Conservation (phyloP, 1,140 invertebrate genomes). For the Lordiphosa clarofinis region DNA sequence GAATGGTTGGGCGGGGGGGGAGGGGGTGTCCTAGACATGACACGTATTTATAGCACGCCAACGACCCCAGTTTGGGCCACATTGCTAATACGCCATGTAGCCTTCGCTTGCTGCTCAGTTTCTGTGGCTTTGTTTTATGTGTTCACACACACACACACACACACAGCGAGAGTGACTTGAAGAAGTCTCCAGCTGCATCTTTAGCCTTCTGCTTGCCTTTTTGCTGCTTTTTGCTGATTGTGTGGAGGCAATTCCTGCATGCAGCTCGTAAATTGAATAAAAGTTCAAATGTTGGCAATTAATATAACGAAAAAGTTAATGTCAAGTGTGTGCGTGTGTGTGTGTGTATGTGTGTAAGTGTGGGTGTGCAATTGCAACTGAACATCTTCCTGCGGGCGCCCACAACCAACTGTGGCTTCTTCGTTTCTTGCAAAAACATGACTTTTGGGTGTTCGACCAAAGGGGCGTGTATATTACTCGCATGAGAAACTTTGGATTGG, state of each 20-base stretch:
- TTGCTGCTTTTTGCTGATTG: slow-evolving; percentile 55
- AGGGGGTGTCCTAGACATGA: slow-evolving; percentile 47
- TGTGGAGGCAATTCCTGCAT: slow-evolving; percentile 42
- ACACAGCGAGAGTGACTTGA: slow-evolving; percentile 23
- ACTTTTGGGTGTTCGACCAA: too few species aligned
- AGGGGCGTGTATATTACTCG: too few species aligned
- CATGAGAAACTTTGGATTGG: too few species aligned
- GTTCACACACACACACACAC: slow-evolving; percentile 15
- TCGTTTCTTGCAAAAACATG: slow-evolving; percentile 1
- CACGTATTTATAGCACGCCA: slow-evolving; percentile 69
- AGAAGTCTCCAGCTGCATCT: slow-evolving; percentile 44
- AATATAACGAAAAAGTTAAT: slow-evolving; percentile 75
- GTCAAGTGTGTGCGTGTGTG: slow-evolving; percentile 21
- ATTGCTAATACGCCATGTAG: slow-evolving; percentile 69
- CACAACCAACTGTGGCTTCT: slow-evolving; percentile 28
- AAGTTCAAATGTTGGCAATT: slow-evolving; percentile 76
- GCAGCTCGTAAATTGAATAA: slow-evolving; percentile 74
- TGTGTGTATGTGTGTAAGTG: slow-evolving; percentile 3
- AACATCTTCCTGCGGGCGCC: slow-evolving; percentile 7
- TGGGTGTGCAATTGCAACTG: slow-evolving; percentile 10
- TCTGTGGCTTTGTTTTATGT: slow-evolving; percentile 56
- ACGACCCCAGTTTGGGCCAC: slow-evolving; percentile 56
- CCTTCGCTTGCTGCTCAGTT: slow-evolving; percentile 34
- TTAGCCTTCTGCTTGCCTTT: slow-evolving; percentile 9
- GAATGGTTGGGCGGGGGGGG: slow-evolving; percentile 2